phyloP scores from a whole-genome alignment of 2,888 invertebrate genomes.

The Mythimna impura region DNA sequence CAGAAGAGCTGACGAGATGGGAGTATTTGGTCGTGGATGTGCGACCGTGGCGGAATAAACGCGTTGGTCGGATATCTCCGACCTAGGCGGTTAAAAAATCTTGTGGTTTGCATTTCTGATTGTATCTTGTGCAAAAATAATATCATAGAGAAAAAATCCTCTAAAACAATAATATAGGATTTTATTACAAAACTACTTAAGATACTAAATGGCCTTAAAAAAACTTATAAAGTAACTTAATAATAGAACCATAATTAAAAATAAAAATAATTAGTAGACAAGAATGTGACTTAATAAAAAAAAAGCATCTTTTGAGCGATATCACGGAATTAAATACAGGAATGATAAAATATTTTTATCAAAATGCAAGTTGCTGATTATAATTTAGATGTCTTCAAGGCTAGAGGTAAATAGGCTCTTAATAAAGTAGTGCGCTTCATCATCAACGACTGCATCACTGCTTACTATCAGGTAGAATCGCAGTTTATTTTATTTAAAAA shows the following conservation, averaged over 20 bases:
- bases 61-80: too few relatives aligned
- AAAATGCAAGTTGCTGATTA: constrained; percentile 20
- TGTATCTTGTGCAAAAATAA: constrained; percentile 19
- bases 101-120: background rate
- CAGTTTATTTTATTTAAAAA: too few relatives aligned
- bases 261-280: background rate
- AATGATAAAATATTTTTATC: constrained; percentile 24
- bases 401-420: too few relatives aligned
- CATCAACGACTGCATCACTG: too few relatives aligned
- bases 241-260: constrained; percentile 1
- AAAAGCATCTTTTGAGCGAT: constrained; percentile 31
- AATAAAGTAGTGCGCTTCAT: too few relatives aligned
- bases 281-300: background rate
- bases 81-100: background rate
- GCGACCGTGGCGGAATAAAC: too few relatives aligned
- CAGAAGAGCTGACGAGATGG: too few relatives aligned
- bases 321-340: constrained; percentile 21
- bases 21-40: too few relatives aligned
- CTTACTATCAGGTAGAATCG: too few relatives aligned
- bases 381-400: too few relatives aligned
- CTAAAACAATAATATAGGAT: constrained; percentile 12
- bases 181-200: constrained; percentile 5
- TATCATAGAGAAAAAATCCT: constrained; percentile 3
- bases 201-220: constrained; percentile 2
- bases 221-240: constrained; percentile 3